Percentiles rank a stretch among this genome's conserved stretches.
These are phyloP conservation scores for Nomada lathburiana DNA, from an alignment of 2,888 invertebrate species.

Conservation along the genomic window DNA sequence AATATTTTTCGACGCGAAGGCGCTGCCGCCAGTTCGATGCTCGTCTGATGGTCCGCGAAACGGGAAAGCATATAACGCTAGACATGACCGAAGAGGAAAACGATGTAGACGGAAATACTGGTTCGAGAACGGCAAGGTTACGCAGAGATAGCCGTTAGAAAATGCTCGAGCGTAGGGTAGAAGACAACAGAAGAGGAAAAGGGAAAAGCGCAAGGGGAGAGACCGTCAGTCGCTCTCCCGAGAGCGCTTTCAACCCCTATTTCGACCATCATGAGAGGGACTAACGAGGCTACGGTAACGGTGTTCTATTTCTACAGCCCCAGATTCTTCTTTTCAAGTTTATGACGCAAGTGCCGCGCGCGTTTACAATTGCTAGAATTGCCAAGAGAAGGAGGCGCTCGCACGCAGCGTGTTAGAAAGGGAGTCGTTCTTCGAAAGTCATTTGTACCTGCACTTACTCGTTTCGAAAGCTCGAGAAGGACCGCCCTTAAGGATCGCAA, in stretches of 20 bases:
- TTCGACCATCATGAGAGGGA: conserved; percentile 33
- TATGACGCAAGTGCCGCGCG: neutral
- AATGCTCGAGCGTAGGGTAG: conserved; percentile 4
- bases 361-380: conserved; percentile 4
- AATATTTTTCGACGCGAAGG: too few species aligned
- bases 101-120: neutral
- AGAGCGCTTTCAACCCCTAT: conserved; percentile 30
- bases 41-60: neutral
- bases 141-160: conserved; percentile 1
- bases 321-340: neutral
- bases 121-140: neutral
- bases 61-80: neutral
- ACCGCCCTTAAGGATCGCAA: too few species aligned
- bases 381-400: neutral
- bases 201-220: neutral
- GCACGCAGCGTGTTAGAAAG: neutral
- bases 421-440: too few species aligned
- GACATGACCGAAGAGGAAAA: neutral
- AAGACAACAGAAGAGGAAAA: neutral
- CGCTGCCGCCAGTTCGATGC: too few species aligned
- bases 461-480: too few species aligned
- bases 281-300: conserved; percentile 37
- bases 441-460: too few species aligned
- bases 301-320: conserved; percentile 25
- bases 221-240: conserved; percentile 35